Evolutionary conservation across 2,888 invertebrate species (phyloP).

Genomic region (Lithophane socia): DNA sequence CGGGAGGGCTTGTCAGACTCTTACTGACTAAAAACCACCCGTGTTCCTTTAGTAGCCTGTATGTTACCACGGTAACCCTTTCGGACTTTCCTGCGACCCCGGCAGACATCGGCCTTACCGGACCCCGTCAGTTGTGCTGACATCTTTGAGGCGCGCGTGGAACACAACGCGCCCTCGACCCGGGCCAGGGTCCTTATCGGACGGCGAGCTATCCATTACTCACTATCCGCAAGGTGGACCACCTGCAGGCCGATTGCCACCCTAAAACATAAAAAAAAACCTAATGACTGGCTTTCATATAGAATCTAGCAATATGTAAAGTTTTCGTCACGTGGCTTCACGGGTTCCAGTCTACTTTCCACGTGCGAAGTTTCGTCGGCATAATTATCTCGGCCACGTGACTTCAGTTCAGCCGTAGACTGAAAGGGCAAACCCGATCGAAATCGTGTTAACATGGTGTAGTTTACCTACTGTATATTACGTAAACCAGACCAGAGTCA

Average conservation of each 20-base stretch:
- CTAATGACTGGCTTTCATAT: not conserved
- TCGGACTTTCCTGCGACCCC: too few relatives aligned
- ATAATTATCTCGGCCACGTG: constrained; percentile 25
- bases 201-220: too few relatives aligned
- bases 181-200: too few relatives aligned
- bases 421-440: constrained; percentile 15
- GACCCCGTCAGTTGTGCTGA: too few relatives aligned
- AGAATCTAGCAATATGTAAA: constrained; percentile 1
- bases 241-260: not conserved
- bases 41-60: too few relatives aligned
- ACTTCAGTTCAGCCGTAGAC: not conserved
- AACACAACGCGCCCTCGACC: too few relatives aligned
- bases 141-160: too few relatives aligned
- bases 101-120: too few relatives aligned
- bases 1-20: too few relatives aligned
- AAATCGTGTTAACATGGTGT: not conserved
- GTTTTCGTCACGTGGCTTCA: constrained; percentile 13
- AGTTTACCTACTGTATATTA: constrained; percentile 1
- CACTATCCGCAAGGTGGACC: not conserved
- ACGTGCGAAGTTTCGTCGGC: not conserved
- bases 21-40: too few relatives aligned
- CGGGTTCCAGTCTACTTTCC: not conserved
- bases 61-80: too few relatives aligned
- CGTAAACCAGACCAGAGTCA: not conserved
- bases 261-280: not conserved